Base-by-base conservation (phyloP, 2,113 vertebrate species). In the Carlito syrichta region DNA sequence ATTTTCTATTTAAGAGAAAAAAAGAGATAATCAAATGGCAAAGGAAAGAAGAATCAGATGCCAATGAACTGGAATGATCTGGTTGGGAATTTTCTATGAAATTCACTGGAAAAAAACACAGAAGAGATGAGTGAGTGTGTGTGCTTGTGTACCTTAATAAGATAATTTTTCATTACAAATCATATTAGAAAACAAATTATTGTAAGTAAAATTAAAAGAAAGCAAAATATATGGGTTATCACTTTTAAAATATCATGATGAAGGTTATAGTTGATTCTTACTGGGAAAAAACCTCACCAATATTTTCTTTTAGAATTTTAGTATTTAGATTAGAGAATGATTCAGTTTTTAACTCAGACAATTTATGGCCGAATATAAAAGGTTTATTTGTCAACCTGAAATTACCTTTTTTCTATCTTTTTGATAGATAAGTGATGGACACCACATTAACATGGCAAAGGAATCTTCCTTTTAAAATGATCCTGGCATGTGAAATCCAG, bases 361-460 rank as follows among this genome's bases (percentile, higher is more conserved):
- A 17, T 92, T 97, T 98, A 85, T 63, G 96, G 93, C 27, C 69
- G 10, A 22, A 79, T 56, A 38, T 43, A 63, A 86, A 91, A 91
- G 58, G 52, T 82, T 97, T 71, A 93, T 79, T 86, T 69, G 79
- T 96, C 91, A 97, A 84, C 16, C 48, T 91, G 86, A 92, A 98
- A 77, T 12, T 40, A 82, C 38, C 86, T 94, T 71, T 17, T 89
- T 85, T 58, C 60, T 16, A 45, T 60, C 76, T 68, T 74, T 52
- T 60, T 84, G 22, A 89, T 91, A 54, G 30, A 5, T 56, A 62
- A 92, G 32, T 71, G 43, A 48, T 43, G 52, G 94, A 52, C 71
- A 95, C 92, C 85, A 95, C 40, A 86, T 30, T 85, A 77, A 76
- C 40, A 86, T 76, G 68, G 25, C 93, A 71, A 94, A 96, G 82